Evolutionary conservation across 1,140 invertebrate genomes (phyloP).

Genomic region (Epicauta chinensis): DNA sequence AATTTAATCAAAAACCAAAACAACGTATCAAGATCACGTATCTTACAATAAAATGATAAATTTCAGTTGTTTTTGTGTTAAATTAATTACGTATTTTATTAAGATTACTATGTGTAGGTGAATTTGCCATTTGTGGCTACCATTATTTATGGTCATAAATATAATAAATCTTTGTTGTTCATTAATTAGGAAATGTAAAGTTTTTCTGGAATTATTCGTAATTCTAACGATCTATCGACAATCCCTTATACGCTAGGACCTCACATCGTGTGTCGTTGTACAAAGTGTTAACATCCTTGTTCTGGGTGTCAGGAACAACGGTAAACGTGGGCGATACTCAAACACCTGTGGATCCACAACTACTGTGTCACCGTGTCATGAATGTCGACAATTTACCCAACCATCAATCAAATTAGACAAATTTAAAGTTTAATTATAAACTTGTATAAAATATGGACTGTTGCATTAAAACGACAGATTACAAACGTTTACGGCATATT

Average conservation of each 20-base stretch:
- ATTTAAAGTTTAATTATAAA: no score
- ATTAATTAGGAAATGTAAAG: conserved; percentile 25
- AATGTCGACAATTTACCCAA: no score
- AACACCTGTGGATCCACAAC: conserved; percentile 23
- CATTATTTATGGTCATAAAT: conserved; percentile 30
- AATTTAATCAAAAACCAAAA: no score
- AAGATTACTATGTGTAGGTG: conserved; percentile 22
- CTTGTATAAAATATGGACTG: conserved; percentile 13
- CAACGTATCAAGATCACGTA: no score
- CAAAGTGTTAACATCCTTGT: conserved; percentile 23
- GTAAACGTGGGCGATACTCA: conserved; percentile 16
- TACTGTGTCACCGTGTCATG: no score
- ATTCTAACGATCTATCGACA: neutral
- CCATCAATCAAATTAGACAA: no score
- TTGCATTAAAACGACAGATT: conserved; percentile 17
- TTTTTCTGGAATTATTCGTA: neutral
- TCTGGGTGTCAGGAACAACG: conserved; percentile 16
- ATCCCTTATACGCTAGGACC: no score
- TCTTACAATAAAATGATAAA: no score
- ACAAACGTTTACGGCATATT: conserved; percentile 17
- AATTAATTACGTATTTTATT: no score
- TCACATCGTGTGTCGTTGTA: no score
- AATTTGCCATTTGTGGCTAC: conserved; percentile 32
- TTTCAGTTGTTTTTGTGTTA: no score
- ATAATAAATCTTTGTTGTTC: conserved; percentile 30